Evolutionary conservation across 2,888 invertebrate genomes (phyloP).

Genomic region (Gibbula magus): DNA sequence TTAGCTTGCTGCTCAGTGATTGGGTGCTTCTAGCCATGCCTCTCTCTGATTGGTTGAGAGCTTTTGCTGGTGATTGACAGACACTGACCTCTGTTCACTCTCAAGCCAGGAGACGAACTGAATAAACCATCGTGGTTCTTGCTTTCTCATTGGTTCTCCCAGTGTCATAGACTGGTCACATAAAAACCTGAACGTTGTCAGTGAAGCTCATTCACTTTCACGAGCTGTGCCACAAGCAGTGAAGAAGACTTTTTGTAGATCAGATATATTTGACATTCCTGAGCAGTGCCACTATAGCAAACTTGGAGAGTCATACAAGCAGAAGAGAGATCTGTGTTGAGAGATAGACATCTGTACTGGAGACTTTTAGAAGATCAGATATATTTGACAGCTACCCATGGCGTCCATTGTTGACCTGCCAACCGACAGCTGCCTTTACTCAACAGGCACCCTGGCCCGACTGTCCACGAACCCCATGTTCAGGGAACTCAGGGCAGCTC

Average conservation of each 20-base stretch:
- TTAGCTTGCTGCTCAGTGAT: background rate
- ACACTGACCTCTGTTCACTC: background rate
- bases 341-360: too few species aligned
- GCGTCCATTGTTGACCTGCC: conserved; percentile 34
- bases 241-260: too few species aligned
- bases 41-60: background rate
- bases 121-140: too few species aligned
- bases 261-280: too few species aligned
- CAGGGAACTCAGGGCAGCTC: conserved; percentile 59
- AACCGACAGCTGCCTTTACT: background rate
- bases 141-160: background rate
- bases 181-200: background rate
- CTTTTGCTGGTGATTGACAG: background rate
- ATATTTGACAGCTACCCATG: background rate
- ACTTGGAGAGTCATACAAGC: too few species aligned
- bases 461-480: conserved; percentile 67
- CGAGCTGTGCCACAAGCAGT: background rate
- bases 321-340: too few species aligned
- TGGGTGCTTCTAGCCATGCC: background rate
- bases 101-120: background rate
- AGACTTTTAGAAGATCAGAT: too few species aligned
- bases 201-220: too few species aligned
- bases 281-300: too few species aligned
- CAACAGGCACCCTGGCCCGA: conserved; percentile 39
- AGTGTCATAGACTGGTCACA: background rate